Conservation (phyloP, 2,113 vertebrate species). For the Gymnocephalus cernua region DNA sequence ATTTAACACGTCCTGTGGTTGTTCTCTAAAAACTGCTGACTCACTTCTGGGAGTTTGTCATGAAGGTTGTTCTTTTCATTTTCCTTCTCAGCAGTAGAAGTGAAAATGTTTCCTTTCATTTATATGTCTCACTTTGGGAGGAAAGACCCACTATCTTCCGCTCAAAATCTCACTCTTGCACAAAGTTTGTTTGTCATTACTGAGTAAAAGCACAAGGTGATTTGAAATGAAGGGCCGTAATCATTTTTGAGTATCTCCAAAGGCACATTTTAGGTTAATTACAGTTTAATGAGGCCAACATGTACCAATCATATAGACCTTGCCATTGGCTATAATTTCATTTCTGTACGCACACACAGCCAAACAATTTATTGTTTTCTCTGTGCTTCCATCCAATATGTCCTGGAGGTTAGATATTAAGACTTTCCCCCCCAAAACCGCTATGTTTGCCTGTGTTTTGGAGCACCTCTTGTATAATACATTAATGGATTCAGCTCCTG, state of each 20-base stretch:
- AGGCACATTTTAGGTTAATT: constrained; percentile 54
- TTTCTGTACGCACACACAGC: constrained; percentile 36
- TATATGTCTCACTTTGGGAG: not conserved
- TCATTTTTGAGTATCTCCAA: constrained; percentile 22
- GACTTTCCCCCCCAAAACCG: constrained; percentile 18
- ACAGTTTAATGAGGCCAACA: constrained; percentile 54
- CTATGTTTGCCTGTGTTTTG: constrained; percentile 14
- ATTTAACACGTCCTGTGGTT: not conserved
- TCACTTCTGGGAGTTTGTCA: constrained; percentile 14
- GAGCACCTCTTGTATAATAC: constrained; percentile 36
- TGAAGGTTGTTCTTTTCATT: constrained; percentile 5
- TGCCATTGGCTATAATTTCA: constrained; percentile 62
- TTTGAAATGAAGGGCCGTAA: constrained; percentile 34
- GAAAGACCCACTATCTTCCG: not conserved
- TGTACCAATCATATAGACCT: constrained; percentile 53
- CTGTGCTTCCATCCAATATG: constrained; percentile 14
- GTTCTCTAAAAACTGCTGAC: not conserved
- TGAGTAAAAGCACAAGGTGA: not conserved
- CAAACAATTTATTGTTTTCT: constrained; percentile 47
- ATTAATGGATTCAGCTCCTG: constrained; percentile 55
- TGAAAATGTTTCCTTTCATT: not conserved
- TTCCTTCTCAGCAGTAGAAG: too few species aligned
- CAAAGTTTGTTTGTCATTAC: not conserved
- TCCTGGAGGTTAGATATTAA: constrained; percentile 35
- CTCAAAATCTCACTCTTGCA: not conserved